Base-by-base conservation (phyloP, 2,888 invertebrate genomes). In the Idaea dimidiata region DNA sequence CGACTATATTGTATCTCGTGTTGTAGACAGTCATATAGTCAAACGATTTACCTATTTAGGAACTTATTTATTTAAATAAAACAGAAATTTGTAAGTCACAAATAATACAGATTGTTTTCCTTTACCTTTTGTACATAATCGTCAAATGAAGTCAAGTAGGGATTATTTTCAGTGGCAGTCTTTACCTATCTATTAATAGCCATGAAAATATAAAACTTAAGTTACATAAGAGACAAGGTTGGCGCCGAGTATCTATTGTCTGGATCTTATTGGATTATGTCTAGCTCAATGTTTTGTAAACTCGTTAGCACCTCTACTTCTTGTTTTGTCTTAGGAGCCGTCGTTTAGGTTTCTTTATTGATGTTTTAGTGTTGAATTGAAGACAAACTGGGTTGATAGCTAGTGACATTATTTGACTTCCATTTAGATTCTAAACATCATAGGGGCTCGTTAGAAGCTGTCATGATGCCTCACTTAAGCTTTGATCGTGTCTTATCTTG, bases 211-310 rank as follows among this genome's bases (percentile, higher is more conserved):
- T 57, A 33, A 59, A 53, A 59, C 54, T 59, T 59, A 65, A 61
- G 43, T 43, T 58, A 54, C 59, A 56, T 66, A 69, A 57, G 68
- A 62, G 72, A 69, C 74, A 72, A 71, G 69, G 73, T 80, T 78
- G 88, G 88, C 88, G 85, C 87, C 87, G 75, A 72, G 68, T 69
- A 65, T 66, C 77, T 79, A 85, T 85, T 87, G 87, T 86, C 83
- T 81, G 75, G 74, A 72, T 74, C 73, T 71, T 14, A 64, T 65
- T 74, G 74, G 79, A 80, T 84, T 84, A 84, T 81, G 79, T 79
- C 74, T 82, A 81, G 83, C 80, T 83, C 78, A 65, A 79, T 86
- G 86, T 87, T 88, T 79, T 84, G 78, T 82, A 84, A 88, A 88
- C 86, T 84, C 43, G 14, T 80, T 66, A 75, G 72, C 69, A 68